Percentiles rank a stretch among this genome's conserved stretches.
These are phyloP conservation scores for Crotalus helleri DNA, from an alignment of 2,113 vertebrate genomes.

Conservation along the genomic window DNA sequence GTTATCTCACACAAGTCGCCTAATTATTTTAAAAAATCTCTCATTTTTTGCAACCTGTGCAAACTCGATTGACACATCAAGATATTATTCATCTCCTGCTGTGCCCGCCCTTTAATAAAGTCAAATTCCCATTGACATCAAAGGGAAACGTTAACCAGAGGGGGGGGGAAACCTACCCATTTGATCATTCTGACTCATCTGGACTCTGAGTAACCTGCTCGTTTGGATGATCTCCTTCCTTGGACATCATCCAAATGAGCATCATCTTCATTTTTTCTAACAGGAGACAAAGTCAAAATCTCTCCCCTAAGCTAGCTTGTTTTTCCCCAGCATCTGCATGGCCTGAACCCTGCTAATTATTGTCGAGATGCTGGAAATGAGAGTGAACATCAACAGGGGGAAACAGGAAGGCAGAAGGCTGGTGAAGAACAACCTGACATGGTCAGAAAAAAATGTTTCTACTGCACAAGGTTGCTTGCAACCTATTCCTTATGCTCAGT, in stretches of 20 bases:
- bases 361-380: not conserved
- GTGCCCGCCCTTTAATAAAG: not conserved
- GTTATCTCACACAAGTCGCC: not conserved
- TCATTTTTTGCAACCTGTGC: not conserved
- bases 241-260: not conserved
- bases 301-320: not conserved
- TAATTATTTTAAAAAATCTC: no score
- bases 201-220: not conserved
- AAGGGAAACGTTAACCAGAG: not conserved
- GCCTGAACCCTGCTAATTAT: not conserved
- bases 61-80: not conserved
- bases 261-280: not conserved
- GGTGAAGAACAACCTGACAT: not conserved
- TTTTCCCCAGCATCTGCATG: not conserved
- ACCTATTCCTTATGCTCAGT: not conserved
- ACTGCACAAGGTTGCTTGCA: not conserved
- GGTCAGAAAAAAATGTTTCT: not conserved
- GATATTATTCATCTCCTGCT: not conserved
- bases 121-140: not conserved
- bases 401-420: not conserved
- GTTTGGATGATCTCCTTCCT: no score
- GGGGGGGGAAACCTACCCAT: not conserved
- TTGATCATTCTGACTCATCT: not conserved
- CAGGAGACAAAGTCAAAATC: not conserved
- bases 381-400: not conserved